A percentile compares a stretch with the other conserved stretches of the same genome.
Conservation (phyloP, 2,888 invertebrate genomes). For the Acleris literana region DNA sequence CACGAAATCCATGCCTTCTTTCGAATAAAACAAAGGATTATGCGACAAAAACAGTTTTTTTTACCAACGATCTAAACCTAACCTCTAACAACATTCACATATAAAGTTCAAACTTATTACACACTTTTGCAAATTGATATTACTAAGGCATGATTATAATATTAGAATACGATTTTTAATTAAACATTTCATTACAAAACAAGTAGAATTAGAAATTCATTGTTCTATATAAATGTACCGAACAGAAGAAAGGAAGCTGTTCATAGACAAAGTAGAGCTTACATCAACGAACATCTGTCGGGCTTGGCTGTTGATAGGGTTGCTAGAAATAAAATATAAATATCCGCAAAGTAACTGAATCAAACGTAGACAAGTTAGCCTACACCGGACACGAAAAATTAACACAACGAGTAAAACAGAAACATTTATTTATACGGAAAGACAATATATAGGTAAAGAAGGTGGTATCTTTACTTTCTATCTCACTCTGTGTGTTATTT, state of each 20-base stretch:
- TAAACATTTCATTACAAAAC: conserved; percentile 3
- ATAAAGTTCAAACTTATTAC: not conserved
- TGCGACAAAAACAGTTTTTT: conserved; percentile 42
- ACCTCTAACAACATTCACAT: conserved; percentile 53
- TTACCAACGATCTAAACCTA: conserved; percentile 59
- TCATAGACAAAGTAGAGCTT: conserved; percentile 60
- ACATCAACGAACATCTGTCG: conserved; percentile 69
- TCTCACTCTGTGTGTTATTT: no score
- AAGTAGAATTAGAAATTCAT: conserved; percentile 17
- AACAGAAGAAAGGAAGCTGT: conserved; percentile 69
- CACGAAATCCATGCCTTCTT: conserved; percentile 70
- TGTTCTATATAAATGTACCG: conserved; percentile 33
- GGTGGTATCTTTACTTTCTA: no score
- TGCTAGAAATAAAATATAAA: conserved; percentile 12
- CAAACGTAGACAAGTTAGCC: not conserved
- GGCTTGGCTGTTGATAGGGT: conserved; percentile 36
- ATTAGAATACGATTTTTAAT: conserved; percentile 37
- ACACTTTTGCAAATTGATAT: conserved; percentile 31
- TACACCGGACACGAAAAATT: no score
- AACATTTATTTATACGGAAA: no score
- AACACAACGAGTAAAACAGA: no score
- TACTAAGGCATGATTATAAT: conserved; percentile 45
- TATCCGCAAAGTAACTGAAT: not conserved
- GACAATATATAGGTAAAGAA: no score
- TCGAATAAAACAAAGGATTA: conserved; percentile 35